Percentiles rank a stretch among this genome's conserved stretches.
Evolutionary conservation across 1,140 invertebrate species (phyloP).

Genomic region (Gonioctena quinquepunctata): DNA sequence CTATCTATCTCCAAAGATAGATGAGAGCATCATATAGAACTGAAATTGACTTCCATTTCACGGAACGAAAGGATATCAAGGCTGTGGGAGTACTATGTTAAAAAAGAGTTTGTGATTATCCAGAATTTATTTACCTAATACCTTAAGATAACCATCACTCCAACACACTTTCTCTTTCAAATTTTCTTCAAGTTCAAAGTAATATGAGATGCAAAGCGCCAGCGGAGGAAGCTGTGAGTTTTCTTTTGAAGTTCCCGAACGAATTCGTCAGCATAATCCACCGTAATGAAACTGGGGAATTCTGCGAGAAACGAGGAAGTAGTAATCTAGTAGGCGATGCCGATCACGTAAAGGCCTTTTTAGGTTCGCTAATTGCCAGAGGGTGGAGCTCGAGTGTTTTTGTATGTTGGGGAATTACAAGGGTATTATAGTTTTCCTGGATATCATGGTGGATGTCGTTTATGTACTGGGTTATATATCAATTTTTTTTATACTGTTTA

Average conservation of each 20-base stretch:
- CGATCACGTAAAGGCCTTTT: constrained; percentile 14
- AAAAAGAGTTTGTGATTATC: too few species aligned
- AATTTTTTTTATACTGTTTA: too few species aligned
- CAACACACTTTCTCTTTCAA: background rate
- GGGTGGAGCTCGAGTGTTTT: constrained; percentile 7
- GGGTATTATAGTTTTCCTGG: background rate
- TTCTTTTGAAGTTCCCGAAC: constrained; percentile 7
- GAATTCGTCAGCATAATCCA: constrained; percentile 10
- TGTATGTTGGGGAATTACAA: background rate
- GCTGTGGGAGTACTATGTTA: too few species aligned
- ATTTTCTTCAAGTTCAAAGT: background rate
- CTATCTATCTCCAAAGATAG: too few species aligned
- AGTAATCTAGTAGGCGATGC: constrained; percentile 8
- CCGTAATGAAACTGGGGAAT: constrained; percentile 1
- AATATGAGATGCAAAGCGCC: background rate
- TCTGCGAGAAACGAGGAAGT: background rate
- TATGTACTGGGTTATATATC: too few species aligned
- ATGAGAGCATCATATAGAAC: too few species aligned
- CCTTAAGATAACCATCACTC: too few species aligned
- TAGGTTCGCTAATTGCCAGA: constrained; percentile 15
- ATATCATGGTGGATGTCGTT: too few species aligned
- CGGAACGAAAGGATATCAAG: too few species aligned
- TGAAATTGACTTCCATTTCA: too few species aligned
- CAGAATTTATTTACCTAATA: too few species aligned
- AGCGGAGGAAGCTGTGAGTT: background rate